These are phyloP conservation scores for Clarias gariepinus DNA, from an alignment of 2,113 vertebrate species.

Conservation along the genomic window DNA sequence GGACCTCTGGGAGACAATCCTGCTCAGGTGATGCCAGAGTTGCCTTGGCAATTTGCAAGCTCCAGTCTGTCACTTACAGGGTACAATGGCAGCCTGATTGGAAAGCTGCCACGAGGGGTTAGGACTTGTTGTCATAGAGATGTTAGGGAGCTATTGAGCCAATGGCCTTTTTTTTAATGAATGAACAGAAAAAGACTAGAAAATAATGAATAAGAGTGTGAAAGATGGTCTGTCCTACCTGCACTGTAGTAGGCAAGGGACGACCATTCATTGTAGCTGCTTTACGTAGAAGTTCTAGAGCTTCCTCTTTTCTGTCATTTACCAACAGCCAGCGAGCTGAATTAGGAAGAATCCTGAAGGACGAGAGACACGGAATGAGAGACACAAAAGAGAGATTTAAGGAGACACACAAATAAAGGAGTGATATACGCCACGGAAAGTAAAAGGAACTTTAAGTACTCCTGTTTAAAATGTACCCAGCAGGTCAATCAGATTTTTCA, in stretches of 20 bases:
- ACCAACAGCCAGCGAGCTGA: constrained; percentile 84
- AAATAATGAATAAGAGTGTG: constrained; percentile 9
- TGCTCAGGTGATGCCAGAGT: constrained; percentile 28
- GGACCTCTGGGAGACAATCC: neutral
- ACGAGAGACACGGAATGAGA: constrained; percentile 6
- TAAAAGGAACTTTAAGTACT: neutral
- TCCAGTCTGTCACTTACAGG: constrained; percentile 33
- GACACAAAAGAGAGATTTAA: constrained; percentile 30
- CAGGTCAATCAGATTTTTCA: neutral
- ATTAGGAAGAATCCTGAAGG: constrained; percentile 78
- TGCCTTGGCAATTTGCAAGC: constrained; percentile 30
- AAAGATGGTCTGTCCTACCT: constrained; percentile 53
- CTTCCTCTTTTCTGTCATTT: constrained; percentile 76
- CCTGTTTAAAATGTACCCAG: constrained; percentile 10
- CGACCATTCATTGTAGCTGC: constrained; percentile 76
- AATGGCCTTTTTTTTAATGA: constrained; percentile 22
- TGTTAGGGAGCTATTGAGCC: constrained; percentile 20
- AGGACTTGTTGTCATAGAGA: constrained; percentile 39
- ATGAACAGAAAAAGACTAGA: neutral
- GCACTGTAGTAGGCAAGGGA: constrained; percentile 64
- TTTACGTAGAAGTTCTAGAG: constrained; percentile 76
- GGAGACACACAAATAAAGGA: constrained; percentile 16
- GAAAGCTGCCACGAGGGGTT: constrained; percentile 28
- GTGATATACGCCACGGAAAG: constrained; percentile 9
- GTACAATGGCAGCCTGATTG: constrained; percentile 25